phyloP scores from a whole-genome alignment of 2,797 vertebrate genomes.

The Sandelia bainsii region DNA sequence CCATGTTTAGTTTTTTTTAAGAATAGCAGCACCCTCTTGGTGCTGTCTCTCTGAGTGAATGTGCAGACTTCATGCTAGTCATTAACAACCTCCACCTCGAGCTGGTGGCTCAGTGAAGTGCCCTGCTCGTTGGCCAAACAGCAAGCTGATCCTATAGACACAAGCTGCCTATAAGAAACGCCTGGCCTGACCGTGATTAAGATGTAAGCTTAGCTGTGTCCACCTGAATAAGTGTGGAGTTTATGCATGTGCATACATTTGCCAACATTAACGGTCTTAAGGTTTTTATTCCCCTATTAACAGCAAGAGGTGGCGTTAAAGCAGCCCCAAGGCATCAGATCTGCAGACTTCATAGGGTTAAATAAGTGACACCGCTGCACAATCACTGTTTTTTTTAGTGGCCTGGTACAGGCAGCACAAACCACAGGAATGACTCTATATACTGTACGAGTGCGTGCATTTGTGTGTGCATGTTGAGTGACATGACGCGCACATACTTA shows the following conservation, averaged over 20 bases:
- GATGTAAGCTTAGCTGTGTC: neutral
- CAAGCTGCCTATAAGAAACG: conserved; percentile 4
- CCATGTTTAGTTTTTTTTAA: conserved; percentile 45
- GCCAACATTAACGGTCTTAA: conserved; percentile 12
- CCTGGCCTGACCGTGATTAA: neutral
- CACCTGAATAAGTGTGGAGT: neutral
- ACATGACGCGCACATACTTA: neutral
- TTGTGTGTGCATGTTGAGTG: conserved; percentile 24
- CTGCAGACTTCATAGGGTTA: conserved; percentile 59
- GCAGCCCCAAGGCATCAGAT: conserved; percentile 32
- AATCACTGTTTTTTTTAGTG: conserved; percentile 47
- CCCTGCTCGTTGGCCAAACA: conserved; percentile 60
- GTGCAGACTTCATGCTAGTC: conserved; percentile 44
- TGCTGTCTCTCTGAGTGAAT: conserved; percentile 5
- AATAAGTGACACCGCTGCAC: conserved; percentile 52
- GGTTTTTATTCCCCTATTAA: conserved; percentile 43
- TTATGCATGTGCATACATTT: neutral
- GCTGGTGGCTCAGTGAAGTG: conserved; percentile 18
- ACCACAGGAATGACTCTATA: conserved; percentile 41
- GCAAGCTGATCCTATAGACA: conserved; percentile 37
- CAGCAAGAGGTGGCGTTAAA: conserved; percentile 38
- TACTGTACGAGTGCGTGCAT: conserved; percentile 17
- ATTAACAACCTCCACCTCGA: conserved; percentile 27
- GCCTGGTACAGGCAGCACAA: conserved; percentile 25
- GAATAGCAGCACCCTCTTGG: conserved; percentile 31